A percentile compares a stretch with the other conserved stretches of the same genome.
Conservation (phyloP, 1,140 invertebrate genomes). For the Chironomus tepperi region DNA sequence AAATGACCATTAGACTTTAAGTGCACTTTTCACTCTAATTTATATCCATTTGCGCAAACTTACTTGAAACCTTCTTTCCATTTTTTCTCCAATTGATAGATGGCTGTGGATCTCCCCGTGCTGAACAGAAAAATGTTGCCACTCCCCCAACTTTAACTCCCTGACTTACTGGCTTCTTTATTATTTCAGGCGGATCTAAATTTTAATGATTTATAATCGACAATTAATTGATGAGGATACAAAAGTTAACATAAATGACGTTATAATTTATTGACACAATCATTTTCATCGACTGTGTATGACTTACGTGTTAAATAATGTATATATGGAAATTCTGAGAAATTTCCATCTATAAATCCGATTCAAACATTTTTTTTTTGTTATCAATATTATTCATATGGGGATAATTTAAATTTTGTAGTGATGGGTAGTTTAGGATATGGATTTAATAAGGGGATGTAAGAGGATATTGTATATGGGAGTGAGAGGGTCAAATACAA, state of each 20-base stretch:
- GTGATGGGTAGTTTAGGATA: neutral
- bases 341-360: constrained; percentile 50
- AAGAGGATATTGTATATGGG: neutral
- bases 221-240: constrained; percentile 31
- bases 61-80: constrained; percentile 71
- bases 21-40: neutral
- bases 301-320: constrained; percentile 59
- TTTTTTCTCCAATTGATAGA: constrained; percentile 87
- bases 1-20: too few species aligned
- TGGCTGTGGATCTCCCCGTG: constrained; percentile 79
- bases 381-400: neutral
- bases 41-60: constrained; percentile 36
- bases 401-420: neutral
- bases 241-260: constrained; percentile 32
- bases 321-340: constrained; percentile 56
- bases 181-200: constrained; percentile 85
- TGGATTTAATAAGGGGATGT: neutral
- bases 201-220: too few species aligned
- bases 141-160: constrained; percentile 82
- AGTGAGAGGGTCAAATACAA: neutral
- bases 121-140: constrained; percentile 90
- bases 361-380: constrained; percentile 24
- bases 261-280: constrained; percentile 16
- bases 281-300: constrained; percentile 11
- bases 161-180: constrained; percentile 74